These are phyloP conservation scores for Gymnocypris eckloni DNA, from an alignment of 2,797 vertebrate species.

Conservation along the genomic window DNA sequence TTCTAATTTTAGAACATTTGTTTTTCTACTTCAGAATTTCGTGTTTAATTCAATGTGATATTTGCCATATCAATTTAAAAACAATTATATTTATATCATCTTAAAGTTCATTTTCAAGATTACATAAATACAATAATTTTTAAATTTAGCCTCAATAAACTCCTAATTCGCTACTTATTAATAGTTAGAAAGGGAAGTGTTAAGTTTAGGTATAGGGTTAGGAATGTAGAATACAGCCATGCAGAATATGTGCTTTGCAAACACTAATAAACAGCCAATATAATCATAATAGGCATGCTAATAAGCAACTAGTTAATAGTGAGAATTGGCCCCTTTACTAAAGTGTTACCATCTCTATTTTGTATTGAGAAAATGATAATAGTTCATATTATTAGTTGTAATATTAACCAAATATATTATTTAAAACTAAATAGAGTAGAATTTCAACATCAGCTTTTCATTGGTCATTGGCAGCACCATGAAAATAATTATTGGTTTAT, in stretches of 20 bases:
- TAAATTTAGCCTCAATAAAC: not conserved
- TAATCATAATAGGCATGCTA: not conserved
- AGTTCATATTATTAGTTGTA: not conserved
- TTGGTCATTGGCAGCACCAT: not conserved
- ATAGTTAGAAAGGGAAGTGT: not conserved
- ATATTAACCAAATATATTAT: not conserved
- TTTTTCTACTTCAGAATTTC: no score
- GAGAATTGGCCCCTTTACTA: not conserved
- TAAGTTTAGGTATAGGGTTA: not conserved
- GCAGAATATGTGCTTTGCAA: not conserved
- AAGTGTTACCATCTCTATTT: not conserved
- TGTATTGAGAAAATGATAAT: not conserved
- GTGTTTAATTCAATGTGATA: not conserved
- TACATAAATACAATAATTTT: not conserved
- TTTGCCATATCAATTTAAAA: no score
- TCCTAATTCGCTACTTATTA: not conserved
- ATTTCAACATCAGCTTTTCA: not conserved
- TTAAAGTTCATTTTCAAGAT: not conserved
- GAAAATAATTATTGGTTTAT: not conserved
- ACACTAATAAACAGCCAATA: not conserved
- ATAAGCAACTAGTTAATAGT: not conserved
- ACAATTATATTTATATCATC: not conserved
- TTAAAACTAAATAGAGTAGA: not conserved
- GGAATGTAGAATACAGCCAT: not conserved
- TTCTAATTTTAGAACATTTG: not conserved